Conservation (phyloP, 2,888 invertebrate genomes). For the Bombylius discolor region DNA sequence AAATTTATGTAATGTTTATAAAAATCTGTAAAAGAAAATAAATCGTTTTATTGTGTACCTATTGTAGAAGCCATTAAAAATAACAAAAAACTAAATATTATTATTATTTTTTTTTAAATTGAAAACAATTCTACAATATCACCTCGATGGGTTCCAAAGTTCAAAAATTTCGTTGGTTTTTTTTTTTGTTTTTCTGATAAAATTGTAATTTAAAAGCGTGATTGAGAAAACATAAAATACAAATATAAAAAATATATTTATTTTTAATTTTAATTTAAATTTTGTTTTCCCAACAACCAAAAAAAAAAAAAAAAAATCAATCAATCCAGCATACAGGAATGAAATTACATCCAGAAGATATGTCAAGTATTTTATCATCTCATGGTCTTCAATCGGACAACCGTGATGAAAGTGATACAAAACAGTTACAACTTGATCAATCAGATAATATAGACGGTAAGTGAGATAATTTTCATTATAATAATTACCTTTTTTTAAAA, state of each 20-base stretch:
- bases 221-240: too few relatives aligned
- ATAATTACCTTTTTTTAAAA: background rate
- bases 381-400: slow-evolving; percentile 41
- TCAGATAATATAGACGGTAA: slow-evolving; percentile 65
- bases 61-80: too few relatives aligned
- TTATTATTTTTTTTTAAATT: too few relatives aligned
- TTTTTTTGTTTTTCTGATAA: too few relatives aligned
- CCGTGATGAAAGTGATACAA: slow-evolving; percentile 42
- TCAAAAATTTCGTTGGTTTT: too few relatives aligned
- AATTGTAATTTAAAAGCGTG: too few relatives aligned
- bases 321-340: slow-evolving; percentile 15
- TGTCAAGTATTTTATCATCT: slow-evolving; percentile 48
- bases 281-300: slow-evolving; percentile 5
- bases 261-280: background rate
- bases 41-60: too few relatives aligned
- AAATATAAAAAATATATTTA: background rate
- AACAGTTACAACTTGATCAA: slow-evolving; percentile 51
- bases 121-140: too few relatives aligned
- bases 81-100: too few relatives aligned
- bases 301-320: background rate
- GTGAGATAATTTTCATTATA: slow-evolving; percentile 25
- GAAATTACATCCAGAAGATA: slow-evolving; percentile 42
- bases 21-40: too few relatives aligned
- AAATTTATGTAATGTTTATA: too few relatives aligned
- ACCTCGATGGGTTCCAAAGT: too few relatives aligned